Evolutionary conservation across 2,113 vertebrate genomes (phyloP), one percentile per base, ranked within the genome.

Genomic region (Phalacrocorax pelagicus): DNA sequence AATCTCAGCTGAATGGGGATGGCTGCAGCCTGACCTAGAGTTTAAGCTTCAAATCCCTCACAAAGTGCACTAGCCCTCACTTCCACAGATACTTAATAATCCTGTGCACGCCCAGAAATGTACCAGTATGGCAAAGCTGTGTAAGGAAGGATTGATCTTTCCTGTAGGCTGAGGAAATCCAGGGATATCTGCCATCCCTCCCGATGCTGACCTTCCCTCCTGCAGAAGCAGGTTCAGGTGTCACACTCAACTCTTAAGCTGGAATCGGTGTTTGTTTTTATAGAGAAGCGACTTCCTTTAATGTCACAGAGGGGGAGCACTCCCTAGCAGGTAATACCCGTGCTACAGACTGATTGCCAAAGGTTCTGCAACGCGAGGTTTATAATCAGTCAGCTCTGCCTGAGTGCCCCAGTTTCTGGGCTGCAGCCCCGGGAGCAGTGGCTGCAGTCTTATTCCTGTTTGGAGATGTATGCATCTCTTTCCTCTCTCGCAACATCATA

Each of bases 401-500:
- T 1, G 6, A 20, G 8, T 22, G 26, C 38, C 20, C 44, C 15
- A 9, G 1, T 11, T 20, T 26, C 26, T 38, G 38, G 69, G 66
- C 59, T 52, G 46, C 32, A 44, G 47, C 16, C n/a, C 63, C 2
- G 5, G 10, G 6, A 8, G 7, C 40, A 21, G 30, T 3, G 23
- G 13, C 49, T 30, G 20, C 8, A 3, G 36, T 38, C 27, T 5
- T 22, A 29, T 10, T 44, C 47, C 63, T 3, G 1, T 18, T n/a
- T 27, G 42, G 40, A 54, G 38, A 42, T 0, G 1, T 4, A 36
- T 0, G 5, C 7, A 4, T 38, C 38, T 38, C 38, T 38, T n/a
- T 22, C 36, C 4, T 32, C 59, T 67, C 36, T 40, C 34, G 8
- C 12, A 20, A 5, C 6, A 36, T 21, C 18, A 10, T 47, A 44